Percentiles rank a stretch among this genome's conserved stretches.
Conservation (phyloP, 2,888 invertebrate species). For the Phytoseiulus persimilis region DNA sequence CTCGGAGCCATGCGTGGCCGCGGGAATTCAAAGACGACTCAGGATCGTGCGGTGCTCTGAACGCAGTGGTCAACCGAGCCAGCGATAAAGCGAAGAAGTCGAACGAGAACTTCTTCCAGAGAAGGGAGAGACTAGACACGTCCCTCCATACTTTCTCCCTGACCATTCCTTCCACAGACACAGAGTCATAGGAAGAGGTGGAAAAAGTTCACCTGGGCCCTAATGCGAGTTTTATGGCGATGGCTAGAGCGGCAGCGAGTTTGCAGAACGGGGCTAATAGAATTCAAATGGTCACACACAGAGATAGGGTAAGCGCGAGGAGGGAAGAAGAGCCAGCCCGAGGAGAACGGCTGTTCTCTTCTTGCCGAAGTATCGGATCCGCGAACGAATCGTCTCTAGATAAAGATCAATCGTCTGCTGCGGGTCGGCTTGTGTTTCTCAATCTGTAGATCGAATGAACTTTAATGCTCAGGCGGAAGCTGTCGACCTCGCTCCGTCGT, state of each 20-base stretch:
- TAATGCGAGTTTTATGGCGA: not conserved
- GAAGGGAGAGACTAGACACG: not conserved
- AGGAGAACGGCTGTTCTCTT: not conserved
- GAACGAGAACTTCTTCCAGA: not conserved
- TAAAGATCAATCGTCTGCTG: not conserved
- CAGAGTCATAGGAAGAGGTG: not conserved
- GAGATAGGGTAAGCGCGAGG: not conserved
- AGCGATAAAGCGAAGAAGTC: not conserved
- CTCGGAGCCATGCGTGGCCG: not conserved
- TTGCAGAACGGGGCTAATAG: slow-evolving; percentile 5
- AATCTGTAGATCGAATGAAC: not conserved
- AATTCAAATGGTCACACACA: not conserved
- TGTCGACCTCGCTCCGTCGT: not conserved
- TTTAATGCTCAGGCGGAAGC: not conserved
- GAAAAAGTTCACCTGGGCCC: not conserved
- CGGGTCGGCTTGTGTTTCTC: not conserved
- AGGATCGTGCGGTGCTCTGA: not conserved
- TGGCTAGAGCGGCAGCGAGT: not conserved
- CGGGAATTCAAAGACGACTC: not conserved
- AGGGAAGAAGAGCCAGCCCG: no score
- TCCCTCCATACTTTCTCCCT: not conserved
- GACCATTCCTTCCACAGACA: not conserved
- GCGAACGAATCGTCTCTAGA: not conserved
- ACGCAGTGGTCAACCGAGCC: not conserved
- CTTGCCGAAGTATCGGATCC: not conserved